These are phyloP conservation scores for Murina feae DNA, from an alignment of 2,113 vertebrate genomes.

Conservation along the genomic window DNA sequence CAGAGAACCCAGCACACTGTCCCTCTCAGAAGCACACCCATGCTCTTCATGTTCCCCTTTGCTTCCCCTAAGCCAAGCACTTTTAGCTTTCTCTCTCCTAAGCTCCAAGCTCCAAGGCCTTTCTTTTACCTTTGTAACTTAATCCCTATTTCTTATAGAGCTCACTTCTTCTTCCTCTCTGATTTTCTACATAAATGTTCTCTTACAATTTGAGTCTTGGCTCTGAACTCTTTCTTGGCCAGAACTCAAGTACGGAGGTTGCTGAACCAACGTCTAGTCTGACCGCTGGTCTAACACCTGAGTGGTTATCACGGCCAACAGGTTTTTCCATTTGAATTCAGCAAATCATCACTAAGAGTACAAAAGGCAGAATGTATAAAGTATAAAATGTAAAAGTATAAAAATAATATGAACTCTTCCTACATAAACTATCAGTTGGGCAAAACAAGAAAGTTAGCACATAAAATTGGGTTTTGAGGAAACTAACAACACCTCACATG, in stretches of 20 bases:
- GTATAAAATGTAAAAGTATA: not conserved
- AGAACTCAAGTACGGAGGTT: not conserved
- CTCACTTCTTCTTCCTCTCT: not conserved
- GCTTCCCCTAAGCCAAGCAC: not conserved
- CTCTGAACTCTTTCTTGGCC: not conserved
- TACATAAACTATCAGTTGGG: not conserved
- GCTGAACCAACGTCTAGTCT: not conserved
- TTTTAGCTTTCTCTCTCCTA: not conserved
- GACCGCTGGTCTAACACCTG: not conserved
- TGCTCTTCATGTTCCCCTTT: no score
- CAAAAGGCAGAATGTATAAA: not conserved
- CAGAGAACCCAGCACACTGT: not conserved
- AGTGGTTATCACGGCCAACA: not conserved
- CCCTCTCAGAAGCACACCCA: not conserved
- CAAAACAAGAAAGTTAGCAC: not conserved
- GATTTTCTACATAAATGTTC: not conserved
- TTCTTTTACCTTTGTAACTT: not conserved
- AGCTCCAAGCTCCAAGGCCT: not conserved
- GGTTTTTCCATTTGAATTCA: conserved; percentile 1
- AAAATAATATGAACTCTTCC: not conserved
- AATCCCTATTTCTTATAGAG: not conserved
- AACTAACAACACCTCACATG: not conserved
- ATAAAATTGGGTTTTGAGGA: not conserved
- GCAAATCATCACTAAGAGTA: not conserved
- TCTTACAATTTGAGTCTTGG: not conserved